phyloP scores from a whole-genome alignment of 2,888 invertebrate species.

The Cancer borealis region DNA sequence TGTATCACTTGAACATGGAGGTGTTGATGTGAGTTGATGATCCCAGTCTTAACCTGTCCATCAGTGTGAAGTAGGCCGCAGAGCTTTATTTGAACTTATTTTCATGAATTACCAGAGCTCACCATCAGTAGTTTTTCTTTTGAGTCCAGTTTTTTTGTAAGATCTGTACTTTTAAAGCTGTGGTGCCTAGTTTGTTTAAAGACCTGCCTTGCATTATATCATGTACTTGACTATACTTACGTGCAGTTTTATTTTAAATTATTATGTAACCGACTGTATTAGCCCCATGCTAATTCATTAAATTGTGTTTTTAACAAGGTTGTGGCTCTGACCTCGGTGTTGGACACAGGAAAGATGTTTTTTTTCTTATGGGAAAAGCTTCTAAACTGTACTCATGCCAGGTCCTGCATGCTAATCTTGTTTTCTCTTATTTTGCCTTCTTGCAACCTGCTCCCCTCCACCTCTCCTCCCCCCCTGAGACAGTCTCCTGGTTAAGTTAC shows the following conservation, averaged over 20 bases:
- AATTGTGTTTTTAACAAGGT: conserved; percentile 51
- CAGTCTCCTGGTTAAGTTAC: conserved; percentile 60
- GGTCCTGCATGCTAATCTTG: not conserved
- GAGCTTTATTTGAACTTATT: not conserved
- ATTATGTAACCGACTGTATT: conserved; percentile 46
- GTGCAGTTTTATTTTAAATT: conserved; percentile 55
- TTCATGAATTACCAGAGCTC: conserved; percentile 14
- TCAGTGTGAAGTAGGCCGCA: conserved; percentile 51
- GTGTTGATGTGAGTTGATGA: not conserved
- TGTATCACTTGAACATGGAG: conserved; percentile 23
- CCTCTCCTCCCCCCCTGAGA: conserved; percentile 51
- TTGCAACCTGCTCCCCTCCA: conserved; percentile 50
- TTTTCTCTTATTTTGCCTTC: conserved; percentile 44
- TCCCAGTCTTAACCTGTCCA: conserved; percentile 41
- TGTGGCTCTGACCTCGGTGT: conserved; percentile 17
- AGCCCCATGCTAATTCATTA: conserved; percentile 52
- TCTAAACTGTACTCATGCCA: conserved; percentile 26
- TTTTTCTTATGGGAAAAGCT: not conserved
- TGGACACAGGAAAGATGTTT: conserved; percentile 28
- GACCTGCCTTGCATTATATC: conserved; percentile 62
- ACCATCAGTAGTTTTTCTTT: conserved; percentile 21
- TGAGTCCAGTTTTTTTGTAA: conserved; percentile 26
- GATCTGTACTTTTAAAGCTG: conserved; percentile 54
- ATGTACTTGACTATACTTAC: conserved; percentile 55
- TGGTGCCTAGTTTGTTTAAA: conserved; percentile 67